phyloP scores from a whole-genome alignment of 2,888 invertebrate species.

The Adineta ricciae region DNA sequence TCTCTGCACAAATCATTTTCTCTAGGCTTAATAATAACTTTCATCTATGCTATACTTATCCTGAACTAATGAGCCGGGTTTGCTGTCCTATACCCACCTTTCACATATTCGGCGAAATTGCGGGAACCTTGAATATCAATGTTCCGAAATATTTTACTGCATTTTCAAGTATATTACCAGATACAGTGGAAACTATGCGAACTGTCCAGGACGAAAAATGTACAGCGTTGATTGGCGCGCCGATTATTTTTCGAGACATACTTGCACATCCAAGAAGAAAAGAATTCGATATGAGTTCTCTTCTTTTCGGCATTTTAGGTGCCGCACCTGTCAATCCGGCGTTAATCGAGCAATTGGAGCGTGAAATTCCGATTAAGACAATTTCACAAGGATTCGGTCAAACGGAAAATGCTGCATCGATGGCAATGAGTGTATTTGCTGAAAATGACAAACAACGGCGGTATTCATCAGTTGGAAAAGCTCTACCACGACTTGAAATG shows the following conservation, averaged over 20 bases:
- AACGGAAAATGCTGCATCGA: background rate
- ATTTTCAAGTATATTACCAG: constrained; percentile 25
- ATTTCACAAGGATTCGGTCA: constrained; percentile 26
- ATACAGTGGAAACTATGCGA: constrained; percentile 31
- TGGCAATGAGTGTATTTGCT: constrained; percentile 3
- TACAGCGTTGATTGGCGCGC: constrained; percentile 26
- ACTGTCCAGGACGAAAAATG: constrained; percentile 26
- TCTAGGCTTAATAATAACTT: background rate
- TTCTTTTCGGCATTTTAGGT: constrained; percentile 25
- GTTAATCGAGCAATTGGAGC: constrained; percentile 19
- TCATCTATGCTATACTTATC: background rate
- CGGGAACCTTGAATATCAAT: constrained; percentile 16
- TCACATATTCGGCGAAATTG: constrained; percentile 28
- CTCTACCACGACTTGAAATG: constrained; percentile 22
- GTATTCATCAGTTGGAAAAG: constrained; percentile 29
- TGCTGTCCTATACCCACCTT: constrained; percentile 32
- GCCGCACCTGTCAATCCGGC: constrained; percentile 23
- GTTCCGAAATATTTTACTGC: background rate
- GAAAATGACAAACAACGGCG: constrained; percentile 19
- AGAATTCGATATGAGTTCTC: constrained; percentile 23
- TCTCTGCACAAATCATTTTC: background rate
- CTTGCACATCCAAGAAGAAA: constrained; percentile 17
- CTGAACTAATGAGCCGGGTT: background rate
- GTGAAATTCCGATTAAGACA: constrained; percentile 20
- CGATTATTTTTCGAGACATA: constrained; percentile 32